Conservation (phyloP, 2,113 vertebrate genomes). For the Platycercus adscitus region DNA sequence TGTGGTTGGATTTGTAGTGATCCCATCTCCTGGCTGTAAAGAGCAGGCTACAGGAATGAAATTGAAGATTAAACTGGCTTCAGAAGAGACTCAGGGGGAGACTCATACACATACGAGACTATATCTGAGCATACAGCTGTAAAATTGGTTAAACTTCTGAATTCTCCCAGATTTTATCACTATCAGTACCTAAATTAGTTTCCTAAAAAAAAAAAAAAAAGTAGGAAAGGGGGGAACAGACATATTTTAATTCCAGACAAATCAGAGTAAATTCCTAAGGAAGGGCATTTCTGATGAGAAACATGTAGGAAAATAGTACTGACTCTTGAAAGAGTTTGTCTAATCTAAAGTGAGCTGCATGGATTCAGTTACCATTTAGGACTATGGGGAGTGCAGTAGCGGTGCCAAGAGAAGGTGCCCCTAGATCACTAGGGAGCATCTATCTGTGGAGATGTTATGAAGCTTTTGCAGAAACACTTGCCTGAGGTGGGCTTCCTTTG, state of each 20-base stretch:
- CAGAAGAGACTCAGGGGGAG: not conserved
- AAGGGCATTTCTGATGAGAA: not conserved
- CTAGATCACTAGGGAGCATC: not conserved
- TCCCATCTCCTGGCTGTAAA: not conserved
- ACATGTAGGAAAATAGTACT: not conserved
- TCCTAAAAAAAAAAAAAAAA: not conserved
- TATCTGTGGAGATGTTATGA: not conserved
- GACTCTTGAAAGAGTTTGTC: not conserved
- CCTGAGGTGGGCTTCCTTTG: not conserved
- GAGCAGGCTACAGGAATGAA: not conserved
- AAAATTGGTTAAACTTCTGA: not conserved
- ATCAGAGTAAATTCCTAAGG: not conserved
- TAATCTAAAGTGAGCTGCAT: rapidly evolving
- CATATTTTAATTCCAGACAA: not conserved
- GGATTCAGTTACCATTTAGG: not conserved
- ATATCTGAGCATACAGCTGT: not conserved
- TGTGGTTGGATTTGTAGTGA: not conserved
- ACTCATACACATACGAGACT: not conserved
- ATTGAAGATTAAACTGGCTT: not conserved
- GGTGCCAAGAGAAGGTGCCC: not conserved
- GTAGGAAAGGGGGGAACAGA: rapidly evolving
- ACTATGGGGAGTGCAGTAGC: rapidly evolving
- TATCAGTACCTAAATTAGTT: not conserved
- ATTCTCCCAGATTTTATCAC: not conserved
- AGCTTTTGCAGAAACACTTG: not conserved